Conservation (phyloP, 2,113 vertebrate genomes). For the Cricetomys ansorgei region DNA sequence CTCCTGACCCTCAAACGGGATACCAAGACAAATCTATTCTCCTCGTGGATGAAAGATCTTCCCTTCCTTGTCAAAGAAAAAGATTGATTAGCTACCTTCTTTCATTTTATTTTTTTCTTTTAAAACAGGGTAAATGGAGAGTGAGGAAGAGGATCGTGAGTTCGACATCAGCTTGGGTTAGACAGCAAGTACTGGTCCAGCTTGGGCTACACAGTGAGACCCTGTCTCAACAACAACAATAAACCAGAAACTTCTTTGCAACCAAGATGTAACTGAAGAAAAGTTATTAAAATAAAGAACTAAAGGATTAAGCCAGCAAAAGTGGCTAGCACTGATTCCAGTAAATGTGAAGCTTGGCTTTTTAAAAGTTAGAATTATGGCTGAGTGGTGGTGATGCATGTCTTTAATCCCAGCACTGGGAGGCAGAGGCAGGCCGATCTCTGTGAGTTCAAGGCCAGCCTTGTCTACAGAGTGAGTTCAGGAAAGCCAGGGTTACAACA, state of each 20-base stretch:
- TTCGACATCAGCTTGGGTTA: not conserved
- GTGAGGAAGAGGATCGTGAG: not conserved
- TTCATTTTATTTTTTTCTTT: not conserved
- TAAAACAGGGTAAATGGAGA: too few relatives aligned
- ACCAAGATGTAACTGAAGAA: constrained; percentile 37
- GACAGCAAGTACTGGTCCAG: not conserved
- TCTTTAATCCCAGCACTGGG: too few relatives aligned
- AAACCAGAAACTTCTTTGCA: not conserved
- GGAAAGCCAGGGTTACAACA: too few relatives aligned
- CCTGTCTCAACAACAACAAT: not conserved
- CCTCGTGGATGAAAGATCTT: not conserved
- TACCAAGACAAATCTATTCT: constrained; percentile 17
- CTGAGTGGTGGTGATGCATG: too few relatives aligned
- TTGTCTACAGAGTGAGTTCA: too few relatives aligned
- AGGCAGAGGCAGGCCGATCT: too few relatives aligned
- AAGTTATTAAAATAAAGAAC: constrained; percentile 40
- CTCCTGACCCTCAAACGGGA: not conserved
- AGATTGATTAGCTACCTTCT: not conserved
- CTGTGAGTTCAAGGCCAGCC: too few relatives aligned
- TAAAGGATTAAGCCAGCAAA: constrained; percentile 25
- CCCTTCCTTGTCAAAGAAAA: not conserved
- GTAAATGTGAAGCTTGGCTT: constrained; percentile 1
- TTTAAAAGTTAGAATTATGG: not conserved
- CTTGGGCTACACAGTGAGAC: not conserved
- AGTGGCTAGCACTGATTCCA: not conserved